These are phyloP conservation scores for Acridotheres tristis DNA, from an alignment of 2,797 vertebrate species.

Conservation along the genomic window DNA sequence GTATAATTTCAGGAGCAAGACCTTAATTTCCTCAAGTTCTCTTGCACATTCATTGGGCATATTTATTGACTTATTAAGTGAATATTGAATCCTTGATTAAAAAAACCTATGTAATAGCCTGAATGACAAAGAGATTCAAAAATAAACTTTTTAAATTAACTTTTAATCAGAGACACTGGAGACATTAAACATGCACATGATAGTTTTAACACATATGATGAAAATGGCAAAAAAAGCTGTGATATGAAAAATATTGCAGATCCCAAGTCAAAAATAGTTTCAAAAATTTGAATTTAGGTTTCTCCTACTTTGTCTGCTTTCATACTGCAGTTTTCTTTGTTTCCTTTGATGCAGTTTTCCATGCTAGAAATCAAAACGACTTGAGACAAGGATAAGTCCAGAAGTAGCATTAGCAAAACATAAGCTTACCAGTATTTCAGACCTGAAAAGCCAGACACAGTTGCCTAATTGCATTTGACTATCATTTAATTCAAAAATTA, in stretches of 20 bases:
- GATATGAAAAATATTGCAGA: not conserved
- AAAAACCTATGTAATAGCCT: not conserved
- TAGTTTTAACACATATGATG: not conserved
- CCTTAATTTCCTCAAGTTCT: not conserved
- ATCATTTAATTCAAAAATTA: not conserved
- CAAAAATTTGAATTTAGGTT: not conserved
- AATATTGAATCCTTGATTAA: not conserved
- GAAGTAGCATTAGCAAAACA: not conserved
- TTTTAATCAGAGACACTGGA: not conserved
- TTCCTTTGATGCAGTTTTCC: not conserved
- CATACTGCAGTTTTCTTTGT: not conserved
- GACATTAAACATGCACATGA: accelerated
- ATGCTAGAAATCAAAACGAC: not conserved
- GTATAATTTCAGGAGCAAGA: not conserved
- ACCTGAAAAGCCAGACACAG: not conserved
- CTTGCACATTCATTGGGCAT: not conserved
- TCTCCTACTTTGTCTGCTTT: not conserved
- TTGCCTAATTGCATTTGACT: not conserved
- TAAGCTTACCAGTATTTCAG: not conserved
- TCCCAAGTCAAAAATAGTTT: not conserved
- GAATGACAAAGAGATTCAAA: not conserved
- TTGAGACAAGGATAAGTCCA: not conserved
- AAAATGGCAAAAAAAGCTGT: not conserved
- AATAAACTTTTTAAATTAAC: not conserved
- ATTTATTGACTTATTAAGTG: not conserved